These are phyloP conservation scores for Microcebus griseorufus DNA, from an alignment of 2,113 vertebrate species.

Conservation along the genomic window DNA sequence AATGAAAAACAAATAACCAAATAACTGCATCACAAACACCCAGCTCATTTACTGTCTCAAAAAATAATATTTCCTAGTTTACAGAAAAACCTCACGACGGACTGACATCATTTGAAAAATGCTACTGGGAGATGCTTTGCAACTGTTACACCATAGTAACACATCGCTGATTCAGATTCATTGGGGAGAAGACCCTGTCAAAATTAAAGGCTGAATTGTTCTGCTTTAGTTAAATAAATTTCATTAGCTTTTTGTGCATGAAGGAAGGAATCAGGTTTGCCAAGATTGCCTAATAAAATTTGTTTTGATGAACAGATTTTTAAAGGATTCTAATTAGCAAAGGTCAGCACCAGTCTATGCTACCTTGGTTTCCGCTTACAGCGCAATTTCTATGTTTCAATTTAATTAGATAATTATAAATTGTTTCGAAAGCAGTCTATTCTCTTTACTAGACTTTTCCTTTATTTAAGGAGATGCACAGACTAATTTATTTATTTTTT, in stretches of 20 bases:
- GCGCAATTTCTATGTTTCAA: neutral
- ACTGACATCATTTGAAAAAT: neutral
- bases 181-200: neutral
- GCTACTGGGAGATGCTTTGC: neutral
- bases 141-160: neutral
- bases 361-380: neutral
- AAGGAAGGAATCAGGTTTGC: neutral
- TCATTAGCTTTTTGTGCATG: neutral
- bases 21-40: neutral
- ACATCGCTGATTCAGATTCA: neutral
- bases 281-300: neutral
- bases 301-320: neutral
- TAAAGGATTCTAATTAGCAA: neutral
- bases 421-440: neutral
- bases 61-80: neutral
- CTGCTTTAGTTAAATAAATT: conserved; percentile 2
- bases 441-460: neutral
- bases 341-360: neutral
- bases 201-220: neutral
- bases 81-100: neutral
- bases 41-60: neutral
- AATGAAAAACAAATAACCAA: neutral
- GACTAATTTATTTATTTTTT: neutral
- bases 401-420: neutral
- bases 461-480: neutral